A percentile compares a stretch with the other conserved stretches of the same genome.
These are phyloP conservation scores for Notodonta ziczac DNA, from an alignment of 2,888 invertebrate species.

Conservation along the genomic window DNA sequence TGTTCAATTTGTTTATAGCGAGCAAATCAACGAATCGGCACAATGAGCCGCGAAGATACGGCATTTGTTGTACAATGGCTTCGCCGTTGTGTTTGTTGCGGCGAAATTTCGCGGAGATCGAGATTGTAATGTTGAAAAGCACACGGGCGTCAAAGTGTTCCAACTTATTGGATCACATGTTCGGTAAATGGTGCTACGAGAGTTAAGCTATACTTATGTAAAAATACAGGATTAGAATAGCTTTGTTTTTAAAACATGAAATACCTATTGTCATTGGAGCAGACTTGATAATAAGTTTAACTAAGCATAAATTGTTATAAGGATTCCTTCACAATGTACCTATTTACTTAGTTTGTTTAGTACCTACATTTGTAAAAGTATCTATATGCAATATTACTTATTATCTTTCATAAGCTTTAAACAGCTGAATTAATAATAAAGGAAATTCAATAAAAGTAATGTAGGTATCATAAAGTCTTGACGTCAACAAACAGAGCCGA, in stretches of 20 bases:
- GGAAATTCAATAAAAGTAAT: background rate
- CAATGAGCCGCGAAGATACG: slow-evolving; percentile 52
- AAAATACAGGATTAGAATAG: too few species aligned
- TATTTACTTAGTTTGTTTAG: background rate
- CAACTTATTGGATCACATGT: background rate
- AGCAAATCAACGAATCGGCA: slow-evolving; percentile 46
- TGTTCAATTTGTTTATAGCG: slow-evolving; percentile 37
- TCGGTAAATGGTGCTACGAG: background rate
- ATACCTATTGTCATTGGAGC: too few species aligned
- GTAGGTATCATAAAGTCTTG: too few species aligned
- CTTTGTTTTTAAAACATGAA: too few species aligned
- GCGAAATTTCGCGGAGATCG: slow-evolving; percentile 46
- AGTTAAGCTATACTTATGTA: too few species aligned
- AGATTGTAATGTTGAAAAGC: slow-evolving; percentile 43
- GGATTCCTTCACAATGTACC: too few species aligned
- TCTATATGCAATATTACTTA: background rate
- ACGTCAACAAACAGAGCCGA: background rate
- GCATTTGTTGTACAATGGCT: slow-evolving; percentile 52
- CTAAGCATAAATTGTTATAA: too few species aligned
- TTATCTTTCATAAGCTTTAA: background rate
- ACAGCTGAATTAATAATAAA: background rate
- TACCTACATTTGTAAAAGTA: background rate
- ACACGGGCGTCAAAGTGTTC: slow-evolving; percentile 6
- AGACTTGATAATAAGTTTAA: too few species aligned
- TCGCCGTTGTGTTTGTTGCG: slow-evolving; percentile 45